Evolutionary conservation across 2,113 vertebrate genomes (phyloP).

Genomic region (Aptenodytes patagonicus): DNA sequence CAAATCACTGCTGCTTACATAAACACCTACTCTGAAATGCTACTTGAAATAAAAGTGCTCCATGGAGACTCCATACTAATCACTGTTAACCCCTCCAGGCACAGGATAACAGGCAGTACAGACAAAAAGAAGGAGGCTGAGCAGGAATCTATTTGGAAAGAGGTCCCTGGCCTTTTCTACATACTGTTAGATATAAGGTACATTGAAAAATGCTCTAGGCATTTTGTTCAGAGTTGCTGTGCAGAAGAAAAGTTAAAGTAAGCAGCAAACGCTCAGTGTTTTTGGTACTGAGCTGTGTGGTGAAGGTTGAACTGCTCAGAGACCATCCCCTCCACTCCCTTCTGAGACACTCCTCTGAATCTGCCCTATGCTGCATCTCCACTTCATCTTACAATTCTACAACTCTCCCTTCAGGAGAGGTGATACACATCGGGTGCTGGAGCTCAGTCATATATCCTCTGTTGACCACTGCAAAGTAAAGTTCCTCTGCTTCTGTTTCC

Average conservation of each 20-base stretch:
- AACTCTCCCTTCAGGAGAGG: neutral
- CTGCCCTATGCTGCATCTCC: fast-evolving
- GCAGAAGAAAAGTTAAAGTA: neutral
- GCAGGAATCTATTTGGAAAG: neutral
- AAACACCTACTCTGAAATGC: neutral
- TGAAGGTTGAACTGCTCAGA: neutral
- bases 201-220: neutral
- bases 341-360: neutral
- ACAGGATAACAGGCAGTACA: neutral
- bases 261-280: neutral
- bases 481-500: neutral
- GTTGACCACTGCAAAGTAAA: neutral
- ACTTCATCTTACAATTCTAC: neutral
- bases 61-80: neutral
- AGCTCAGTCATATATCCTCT: neutral
- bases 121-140: neutral
- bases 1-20: neutral
- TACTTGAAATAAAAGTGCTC: neutral
- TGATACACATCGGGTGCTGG: neutral
- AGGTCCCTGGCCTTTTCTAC: neutral
- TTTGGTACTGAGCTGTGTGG: neutral
- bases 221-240: neutral
- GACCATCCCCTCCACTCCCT: neutral
- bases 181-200: neutral
- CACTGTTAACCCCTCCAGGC: neutral